Conservation (phyloP, 2,113 vertebrate genomes). For the Mionectes macconnelli region DNA sequence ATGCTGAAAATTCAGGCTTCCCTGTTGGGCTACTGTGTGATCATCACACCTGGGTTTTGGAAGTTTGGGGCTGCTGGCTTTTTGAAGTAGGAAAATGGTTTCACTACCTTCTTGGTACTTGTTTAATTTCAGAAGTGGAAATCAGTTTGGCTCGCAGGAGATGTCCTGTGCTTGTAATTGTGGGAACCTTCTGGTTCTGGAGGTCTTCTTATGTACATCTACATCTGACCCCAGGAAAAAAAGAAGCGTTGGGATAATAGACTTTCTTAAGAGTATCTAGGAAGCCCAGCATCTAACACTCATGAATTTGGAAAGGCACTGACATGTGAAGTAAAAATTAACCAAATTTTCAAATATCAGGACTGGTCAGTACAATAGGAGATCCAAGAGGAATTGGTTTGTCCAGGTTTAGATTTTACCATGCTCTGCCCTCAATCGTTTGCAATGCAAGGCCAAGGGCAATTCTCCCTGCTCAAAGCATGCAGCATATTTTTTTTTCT, state of each 20-base stretch:
- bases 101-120: neutral
- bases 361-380: neutral
- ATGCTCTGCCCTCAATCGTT: rapidly evolving
- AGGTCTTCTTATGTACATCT: neutral
- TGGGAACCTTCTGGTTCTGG: neutral
- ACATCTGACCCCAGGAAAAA: neutral
- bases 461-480: neutral
- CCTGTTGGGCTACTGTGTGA: neutral
- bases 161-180: neutral
- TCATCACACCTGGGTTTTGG: neutral
- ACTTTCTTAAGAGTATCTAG: neutral
- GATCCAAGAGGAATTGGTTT: neutral
- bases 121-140: neutral
- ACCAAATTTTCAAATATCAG: neutral
- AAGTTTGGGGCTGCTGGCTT: neutral
- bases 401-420: neutral
- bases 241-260: neutral
- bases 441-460: neutral
- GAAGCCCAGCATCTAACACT: neutral
- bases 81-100: neutral
- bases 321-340: neutral
- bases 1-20: neutral
- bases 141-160: neutral
- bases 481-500: neutral
- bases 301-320: neutral